Evolutionary conservation across 2,888 invertebrate species (phyloP).

Genomic region (Cacoxenus indagator): DNA sequence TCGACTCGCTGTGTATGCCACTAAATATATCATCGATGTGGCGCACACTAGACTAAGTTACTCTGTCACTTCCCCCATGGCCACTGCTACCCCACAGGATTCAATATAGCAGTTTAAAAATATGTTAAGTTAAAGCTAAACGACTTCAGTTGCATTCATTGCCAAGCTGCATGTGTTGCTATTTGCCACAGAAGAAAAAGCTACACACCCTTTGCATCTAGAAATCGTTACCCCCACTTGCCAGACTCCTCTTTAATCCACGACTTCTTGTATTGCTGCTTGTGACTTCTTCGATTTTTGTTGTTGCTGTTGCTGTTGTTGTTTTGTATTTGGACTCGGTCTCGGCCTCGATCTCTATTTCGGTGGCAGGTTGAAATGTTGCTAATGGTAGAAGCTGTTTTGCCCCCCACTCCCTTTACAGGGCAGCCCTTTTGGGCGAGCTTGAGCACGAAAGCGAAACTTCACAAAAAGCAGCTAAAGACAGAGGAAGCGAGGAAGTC

Average conservation of each 20-base stretch:
- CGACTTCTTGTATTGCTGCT: neutral
- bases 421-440: conserved; percentile 28
- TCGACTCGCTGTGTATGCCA: conserved; percentile 40
- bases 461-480: conserved; percentile 28
- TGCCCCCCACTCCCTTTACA: neutral
- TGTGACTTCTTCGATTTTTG: neutral
- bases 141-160: conserved; percentile 41
- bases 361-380: conserved; percentile 65
- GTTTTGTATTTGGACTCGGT: neutral
- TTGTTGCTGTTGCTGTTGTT: neutral
- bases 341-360: neutral
- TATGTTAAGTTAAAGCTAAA: conserved; percentile 63
- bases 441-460: conserved; percentile 63
- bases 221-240: neutral
- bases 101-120: conserved; percentile 42
- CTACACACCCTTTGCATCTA: too few relatives aligned
- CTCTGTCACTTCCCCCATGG: neutral
- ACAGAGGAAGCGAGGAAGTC: too few relatives aligned
- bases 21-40: conserved; percentile 62
- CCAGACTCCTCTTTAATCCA: neutral
- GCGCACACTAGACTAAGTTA: conserved; percentile 37
- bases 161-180: neutral
- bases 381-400: conserved; percentile 33
- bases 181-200: neutral
- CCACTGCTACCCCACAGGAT: neutral